Base-by-base conservation (phyloP, 2,888 invertebrate species). In the Koerneria pararmatus region DNA sequence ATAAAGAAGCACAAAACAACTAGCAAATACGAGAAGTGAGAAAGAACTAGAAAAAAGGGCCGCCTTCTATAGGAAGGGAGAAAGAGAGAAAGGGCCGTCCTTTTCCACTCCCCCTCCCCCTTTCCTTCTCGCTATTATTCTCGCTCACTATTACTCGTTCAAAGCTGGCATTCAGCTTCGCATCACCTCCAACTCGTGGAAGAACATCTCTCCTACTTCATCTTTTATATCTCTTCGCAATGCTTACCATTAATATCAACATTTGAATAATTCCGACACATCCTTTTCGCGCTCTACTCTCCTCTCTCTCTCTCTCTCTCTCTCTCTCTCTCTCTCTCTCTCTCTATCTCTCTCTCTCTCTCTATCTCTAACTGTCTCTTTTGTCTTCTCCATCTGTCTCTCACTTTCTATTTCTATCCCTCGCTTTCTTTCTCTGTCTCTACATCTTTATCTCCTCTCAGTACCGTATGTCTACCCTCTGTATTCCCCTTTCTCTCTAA, bases 1-100 rank as follows among this genome's bases (percentile, higher is more conserved):
- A n/a, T n/a, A n/a, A n/a, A 59, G 41, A 59, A 59, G 24, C 48
- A 48, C 60, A 49, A 60, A 60, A 60, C 60, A 60, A 60, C 11
- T 24, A 4, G 48, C n/a, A 6, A 59, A 32, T 35, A 57, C 35
- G 34, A 35, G 11, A 5, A 46, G 37, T 29, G 59, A 31, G 59
- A n/a, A 46, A 46, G 59, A 37, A 24, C 31, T 6, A 27, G 46
- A 46, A 37, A 37, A 6, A 58, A 48, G 31, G 1, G 31, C 46
- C 41, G 32, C 41, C 46, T 48, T 41, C 32, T 60, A 29, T 41
- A 51, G n/a, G 22, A 27, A 51, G 51, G 51, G 51, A 11, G 51
- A n/a, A 8, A 29, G 22, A 29, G 60, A 48, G 58, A 37, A 35
- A 58, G 41, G 58, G 35, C 41, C 41, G 37, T 32, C 56, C 24